Evolutionary conservation across 2,888 invertebrate species (phyloP).

Genomic region (Coremacera marginata): DNA sequence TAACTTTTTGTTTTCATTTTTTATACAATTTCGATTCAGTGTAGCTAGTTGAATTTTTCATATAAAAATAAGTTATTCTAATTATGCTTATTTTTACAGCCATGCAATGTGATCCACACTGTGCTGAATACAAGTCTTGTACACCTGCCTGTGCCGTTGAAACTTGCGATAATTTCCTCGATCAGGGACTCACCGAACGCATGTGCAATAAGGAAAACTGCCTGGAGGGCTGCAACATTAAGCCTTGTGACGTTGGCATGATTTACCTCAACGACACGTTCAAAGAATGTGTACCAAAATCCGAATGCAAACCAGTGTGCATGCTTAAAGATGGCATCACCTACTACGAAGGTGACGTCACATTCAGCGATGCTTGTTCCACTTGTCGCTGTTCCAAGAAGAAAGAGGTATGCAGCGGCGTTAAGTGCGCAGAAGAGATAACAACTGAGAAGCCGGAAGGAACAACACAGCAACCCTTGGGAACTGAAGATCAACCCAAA

Average conservation of each 20-base stretch:
- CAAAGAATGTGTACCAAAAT: constrained; percentile 80
- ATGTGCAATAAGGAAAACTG: constrained; percentile 82
- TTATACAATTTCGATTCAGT: too few species aligned
- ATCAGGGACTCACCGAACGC: constrained; percentile 74
- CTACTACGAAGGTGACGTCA: constrained; percentile 82
- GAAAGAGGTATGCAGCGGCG: constrained; percentile 78
- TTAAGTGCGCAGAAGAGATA: constrained; percentile 72
- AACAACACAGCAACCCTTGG: constrained; percentile 52
- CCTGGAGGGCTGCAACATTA: constrained; percentile 85
- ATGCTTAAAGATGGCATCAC: constrained; percentile 76
- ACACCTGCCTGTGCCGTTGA: constrained; percentile 85
- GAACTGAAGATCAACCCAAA: constrained; percentile 59
- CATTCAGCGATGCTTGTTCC: constrained; percentile 83
- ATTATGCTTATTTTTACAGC: too few species aligned
- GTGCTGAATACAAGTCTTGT: constrained; percentile 85
- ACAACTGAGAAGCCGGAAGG: constrained; percentile 48
- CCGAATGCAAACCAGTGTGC: constrained; percentile 79
- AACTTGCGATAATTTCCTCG: constrained; percentile 85
- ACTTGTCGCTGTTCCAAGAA: constrained; percentile 82
- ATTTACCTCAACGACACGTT: constrained; percentile 80
- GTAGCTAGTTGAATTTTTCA: too few species aligned
- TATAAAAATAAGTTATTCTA: too few species aligned
- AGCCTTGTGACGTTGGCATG: constrained; percentile 79
- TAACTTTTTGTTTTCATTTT: too few species aligned
- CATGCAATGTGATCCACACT: constrained; percentile 88